phyloP scores from a whole-genome alignment of 2,113 vertebrate species.

The Sciurus niger region DNA sequence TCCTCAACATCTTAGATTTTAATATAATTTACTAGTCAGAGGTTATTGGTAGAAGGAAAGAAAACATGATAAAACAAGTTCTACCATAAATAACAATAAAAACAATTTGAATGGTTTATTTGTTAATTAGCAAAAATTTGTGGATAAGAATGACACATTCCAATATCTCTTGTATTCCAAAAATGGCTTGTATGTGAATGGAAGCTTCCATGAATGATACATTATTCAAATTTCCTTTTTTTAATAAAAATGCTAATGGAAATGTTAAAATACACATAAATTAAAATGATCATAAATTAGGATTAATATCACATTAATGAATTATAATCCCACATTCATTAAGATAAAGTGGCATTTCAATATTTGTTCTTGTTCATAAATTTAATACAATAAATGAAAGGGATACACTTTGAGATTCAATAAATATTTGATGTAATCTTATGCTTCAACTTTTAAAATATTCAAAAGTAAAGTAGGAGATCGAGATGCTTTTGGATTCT shows the following conservation, averaged over 20 bases:
- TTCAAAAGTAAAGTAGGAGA: slow-evolving; percentile 57
- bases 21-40: slow-evolving; percentile 20
- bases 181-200: slow-evolving; percentile 49
- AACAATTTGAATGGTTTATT: slow-evolving; percentile 36
- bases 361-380: slow-evolving; percentile 80
- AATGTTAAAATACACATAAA: slow-evolving; percentile 83
- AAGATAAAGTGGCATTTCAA: slow-evolving; percentile 81
- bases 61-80: slow-evolving; percentile 21
- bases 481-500: slow-evolving; percentile 56
- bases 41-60: background rate
- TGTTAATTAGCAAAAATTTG: slow-evolving; percentile 53
- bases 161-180: slow-evolving; percentile 30
- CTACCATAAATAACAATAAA: background rate
- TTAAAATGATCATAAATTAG: slow-evolving; percentile 69
- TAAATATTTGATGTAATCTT: slow-evolving; percentile 80
- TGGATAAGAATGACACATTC: background rate
- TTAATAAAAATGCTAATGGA: slow-evolving; percentile 77
- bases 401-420: slow-evolving; percentile 69
- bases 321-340: slow-evolving; percentile 78
- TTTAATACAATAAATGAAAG: slow-evolving; percentile 73
- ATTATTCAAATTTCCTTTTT: slow-evolving; percentile 78
- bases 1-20: background rate
- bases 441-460: slow-evolving; percentile 74
- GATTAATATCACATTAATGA: slow-evolving; percentile 83
- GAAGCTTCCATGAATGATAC: slow-evolving; percentile 57